Evolutionary conservation across 2,797 vertebrate genomes (phyloP).

Genomic region (Scarus forsteni): DNA sequence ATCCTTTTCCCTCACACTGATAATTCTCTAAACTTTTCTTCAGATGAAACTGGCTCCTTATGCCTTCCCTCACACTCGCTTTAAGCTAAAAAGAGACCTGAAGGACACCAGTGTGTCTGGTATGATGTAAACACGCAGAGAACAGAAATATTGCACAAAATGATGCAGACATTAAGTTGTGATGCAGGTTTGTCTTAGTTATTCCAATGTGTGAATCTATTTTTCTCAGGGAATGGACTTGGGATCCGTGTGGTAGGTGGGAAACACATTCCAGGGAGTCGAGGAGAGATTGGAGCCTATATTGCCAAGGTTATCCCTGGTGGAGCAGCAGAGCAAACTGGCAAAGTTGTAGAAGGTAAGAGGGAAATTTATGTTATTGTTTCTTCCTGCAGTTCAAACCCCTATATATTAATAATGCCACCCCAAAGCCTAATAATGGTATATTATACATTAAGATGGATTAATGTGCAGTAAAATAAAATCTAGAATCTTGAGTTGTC

Average conservation of each 20-base stretch:
- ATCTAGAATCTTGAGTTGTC: too few relatives aligned
- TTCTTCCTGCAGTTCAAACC: too few relatives aligned
- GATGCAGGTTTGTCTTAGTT: slow-evolving; percentile 18
- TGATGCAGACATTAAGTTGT: neutral
- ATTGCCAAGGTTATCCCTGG: slow-evolving; percentile 94
- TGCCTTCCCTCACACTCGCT: slow-evolving; percentile 91
- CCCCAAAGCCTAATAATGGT: too few relatives aligned
- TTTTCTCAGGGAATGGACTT: slow-evolving; percentile 83
- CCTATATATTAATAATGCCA: too few relatives aligned
- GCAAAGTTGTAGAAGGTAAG: slow-evolving; percentile 94
- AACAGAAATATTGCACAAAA: neutral
- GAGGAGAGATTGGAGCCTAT: slow-evolving; percentile 95
- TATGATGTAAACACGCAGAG: slow-evolving; percentile 68
- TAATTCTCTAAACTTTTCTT: slow-evolving; percentile 30
- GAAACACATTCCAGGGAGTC: slow-evolving; percentile 94
- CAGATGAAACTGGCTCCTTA: slow-evolving; percentile 94
- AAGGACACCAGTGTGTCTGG: slow-evolving; percentile 98
- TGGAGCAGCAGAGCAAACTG: slow-evolving; percentile 92
- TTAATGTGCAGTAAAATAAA: too few relatives aligned
- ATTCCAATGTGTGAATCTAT: slow-evolving; percentile 28
- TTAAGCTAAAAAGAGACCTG: slow-evolving; percentile 92
- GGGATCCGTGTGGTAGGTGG: slow-evolving; percentile 96
- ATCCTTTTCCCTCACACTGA: neutral
- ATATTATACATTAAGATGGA: too few relatives aligned
- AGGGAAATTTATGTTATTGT: neutral